Conservation (phyloP, 2,113 vertebrate species). For the Scolopax mira region DNA sequence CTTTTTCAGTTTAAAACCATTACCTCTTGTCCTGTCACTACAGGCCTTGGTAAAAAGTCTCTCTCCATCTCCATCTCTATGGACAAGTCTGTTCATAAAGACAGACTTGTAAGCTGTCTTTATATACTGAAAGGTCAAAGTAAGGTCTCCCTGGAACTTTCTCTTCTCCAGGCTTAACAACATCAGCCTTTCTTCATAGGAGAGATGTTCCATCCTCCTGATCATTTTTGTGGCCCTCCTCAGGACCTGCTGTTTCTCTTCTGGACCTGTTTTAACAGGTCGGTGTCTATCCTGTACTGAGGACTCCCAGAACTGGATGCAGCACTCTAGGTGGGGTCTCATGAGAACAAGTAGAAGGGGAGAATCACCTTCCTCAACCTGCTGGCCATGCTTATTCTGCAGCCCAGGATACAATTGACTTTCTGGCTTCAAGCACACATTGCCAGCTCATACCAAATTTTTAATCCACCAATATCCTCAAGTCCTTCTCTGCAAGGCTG, state of each 20-base stretch:
- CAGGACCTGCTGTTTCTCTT: background rate
- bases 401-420: background rate
- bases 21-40: background rate
- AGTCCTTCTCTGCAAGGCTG: background rate
- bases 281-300: background rate
- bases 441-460: background rate
- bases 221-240: background rate
- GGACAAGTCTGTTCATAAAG: too few species aligned
- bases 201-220: background rate
- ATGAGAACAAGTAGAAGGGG: rapidly evolving
- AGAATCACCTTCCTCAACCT: background rate
- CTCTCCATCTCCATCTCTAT: too few species aligned
- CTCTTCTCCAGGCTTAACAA: background rate
- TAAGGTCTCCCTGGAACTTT: background rate
- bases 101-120: background rate
- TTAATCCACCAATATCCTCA: background rate
- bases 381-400: background rate
- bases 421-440: background rate
- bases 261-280: background rate
- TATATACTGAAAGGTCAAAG: background rate
- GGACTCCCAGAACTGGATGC: background rate
- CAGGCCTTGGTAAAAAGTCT: too few species aligned
- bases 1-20: background rate
- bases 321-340: background rate
- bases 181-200: background rate